Conservation (phyloP, 2,888 invertebrate species). For the Arctia plantaginis region DNA sequence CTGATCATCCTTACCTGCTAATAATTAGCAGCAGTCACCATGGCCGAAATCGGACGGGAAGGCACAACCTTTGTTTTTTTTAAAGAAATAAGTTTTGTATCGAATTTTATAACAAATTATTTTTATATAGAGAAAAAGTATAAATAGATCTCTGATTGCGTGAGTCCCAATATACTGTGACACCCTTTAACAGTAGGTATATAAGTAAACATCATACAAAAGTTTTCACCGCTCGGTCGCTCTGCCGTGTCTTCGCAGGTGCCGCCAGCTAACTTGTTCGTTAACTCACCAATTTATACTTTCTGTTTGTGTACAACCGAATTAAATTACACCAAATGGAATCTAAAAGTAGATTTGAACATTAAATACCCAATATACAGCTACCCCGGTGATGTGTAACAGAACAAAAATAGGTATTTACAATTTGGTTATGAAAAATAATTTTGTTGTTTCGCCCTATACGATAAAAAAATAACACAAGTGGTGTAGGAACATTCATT, state of each 20-base stretch:
- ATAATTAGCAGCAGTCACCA: too few relatives aligned
- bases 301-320: conserved; percentile 17
- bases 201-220: conserved; percentile 10
- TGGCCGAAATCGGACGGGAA: too few relatives aligned
- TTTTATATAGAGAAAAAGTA: too few relatives aligned
- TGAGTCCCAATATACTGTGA: not conserved
- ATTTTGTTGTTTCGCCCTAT: not conserved
- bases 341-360: not conserved
- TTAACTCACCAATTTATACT: conserved; percentile 30
- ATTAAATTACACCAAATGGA: conserved; percentile 13
- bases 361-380: not conserved
- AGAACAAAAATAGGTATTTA: not conserved
- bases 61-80: too few relatives aligned
- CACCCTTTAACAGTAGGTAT: not conserved
- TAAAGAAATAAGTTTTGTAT: too few relatives aligned
- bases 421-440: not conserved
- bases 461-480: too few relatives aligned
- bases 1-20: too few relatives aligned
- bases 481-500: too few relatives aligned
- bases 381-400: not conserved
- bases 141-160: not conserved
- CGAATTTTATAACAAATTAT: too few relatives aligned
- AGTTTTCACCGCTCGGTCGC: conserved; percentile 24
- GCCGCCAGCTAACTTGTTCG: conserved; percentile 34
- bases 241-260: conserved; percentile 38